Evolutionary conservation across 2,797 vertebrate species (phyloP).

Genomic region (Enteromius viviparus): DNA sequence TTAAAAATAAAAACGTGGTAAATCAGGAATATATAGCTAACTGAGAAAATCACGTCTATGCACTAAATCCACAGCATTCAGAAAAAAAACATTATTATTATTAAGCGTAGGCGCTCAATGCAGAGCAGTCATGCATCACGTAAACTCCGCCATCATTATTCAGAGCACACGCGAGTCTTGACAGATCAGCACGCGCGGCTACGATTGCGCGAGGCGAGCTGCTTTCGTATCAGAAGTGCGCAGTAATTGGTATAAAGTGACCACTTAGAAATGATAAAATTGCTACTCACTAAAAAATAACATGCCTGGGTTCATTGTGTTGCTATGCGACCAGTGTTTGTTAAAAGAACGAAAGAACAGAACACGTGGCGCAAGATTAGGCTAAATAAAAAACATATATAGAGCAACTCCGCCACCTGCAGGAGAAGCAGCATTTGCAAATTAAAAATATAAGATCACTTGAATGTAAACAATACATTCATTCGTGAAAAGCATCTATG

Average conservation of each 20-base stretch:
- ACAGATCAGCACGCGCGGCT: slow-evolving; percentile 23
- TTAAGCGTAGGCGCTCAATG: neutral
- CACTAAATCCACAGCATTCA: neutral
- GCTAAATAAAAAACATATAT: neutral
- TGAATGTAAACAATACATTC: neutral
- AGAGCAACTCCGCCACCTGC: slow-evolving; percentile 21
- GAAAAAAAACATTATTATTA: neutral
- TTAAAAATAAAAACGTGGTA: neutral
- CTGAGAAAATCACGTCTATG: neutral
- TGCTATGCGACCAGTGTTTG: slow-evolving; percentile 64
- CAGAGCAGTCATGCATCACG: slow-evolving; percentile 31
- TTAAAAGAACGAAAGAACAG: slow-evolving; percentile 51
- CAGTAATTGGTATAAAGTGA: slow-evolving; percentile 65
- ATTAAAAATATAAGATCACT: neutral
- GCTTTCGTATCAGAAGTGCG: slow-evolving; percentile 56
- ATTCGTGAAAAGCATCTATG: neutral
- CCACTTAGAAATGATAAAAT: slow-evolving; percentile 64
- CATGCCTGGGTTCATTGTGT: slow-evolving; percentile 53
- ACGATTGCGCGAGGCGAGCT: slow-evolving; percentile 28
- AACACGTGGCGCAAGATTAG: slow-evolving; percentile 6
- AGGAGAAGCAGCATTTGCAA: slow-evolving; percentile 28
- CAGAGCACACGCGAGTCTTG: slow-evolving; percentile 48
- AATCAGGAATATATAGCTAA: neutral
- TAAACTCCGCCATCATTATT: slow-evolving; percentile 53
- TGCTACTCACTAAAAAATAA: slow-evolving; percentile 56